Evolutionary conservation across 2,113 vertebrate species (phyloP), one percentile per base, ranked within the genome.

Genomic region (Macheiramphus alcinus): DNA sequence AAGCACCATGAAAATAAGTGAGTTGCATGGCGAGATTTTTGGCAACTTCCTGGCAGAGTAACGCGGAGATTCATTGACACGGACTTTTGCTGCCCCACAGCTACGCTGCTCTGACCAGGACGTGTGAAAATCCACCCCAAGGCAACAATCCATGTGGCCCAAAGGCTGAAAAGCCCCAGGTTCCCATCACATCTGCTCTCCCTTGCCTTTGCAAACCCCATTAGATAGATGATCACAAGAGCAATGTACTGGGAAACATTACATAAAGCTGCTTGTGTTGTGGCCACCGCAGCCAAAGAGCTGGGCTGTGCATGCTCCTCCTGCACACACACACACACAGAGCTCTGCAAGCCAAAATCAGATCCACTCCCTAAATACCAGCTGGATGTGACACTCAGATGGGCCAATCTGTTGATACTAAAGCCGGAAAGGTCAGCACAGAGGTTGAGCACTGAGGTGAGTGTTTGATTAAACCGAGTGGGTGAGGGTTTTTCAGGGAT

Each of bases 191-290:
- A 20, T 3, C 55, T 74, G 22, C 3, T 80, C 19, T 26, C 53
- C 52, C 17, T 23, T 18, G 16, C 13, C 63, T 50, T 45, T 67
- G 55, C 65, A 79, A 26, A 55, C 8, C 56, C 78, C 40, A 0
- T 4, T 3, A 79, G 56, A 36, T 3, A 79, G 56, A 36, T 4
- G 38, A 47, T 23, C 16, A 7, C 32, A 45, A 80, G n/a, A 72
- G 78, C 55, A 45, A 4, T 0, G 1, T 0, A 1, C 10, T 10
- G 58, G 25, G 58, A 27, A 68, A 48, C 2, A 2, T 31, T 4
- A 22, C 0, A 2, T 5, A 21, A 25, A 55, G 26, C 18, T 29
- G 22, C 36, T 72, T 7, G 0, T 7, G n/a, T 4, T 3, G 55
- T 16, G 62, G 42, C 50, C 47, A 2, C 29, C 0, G 2, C 31